phyloP scores from a whole-genome alignment of 2,113 vertebrate species.

The Plotosus lineatus region DNA sequence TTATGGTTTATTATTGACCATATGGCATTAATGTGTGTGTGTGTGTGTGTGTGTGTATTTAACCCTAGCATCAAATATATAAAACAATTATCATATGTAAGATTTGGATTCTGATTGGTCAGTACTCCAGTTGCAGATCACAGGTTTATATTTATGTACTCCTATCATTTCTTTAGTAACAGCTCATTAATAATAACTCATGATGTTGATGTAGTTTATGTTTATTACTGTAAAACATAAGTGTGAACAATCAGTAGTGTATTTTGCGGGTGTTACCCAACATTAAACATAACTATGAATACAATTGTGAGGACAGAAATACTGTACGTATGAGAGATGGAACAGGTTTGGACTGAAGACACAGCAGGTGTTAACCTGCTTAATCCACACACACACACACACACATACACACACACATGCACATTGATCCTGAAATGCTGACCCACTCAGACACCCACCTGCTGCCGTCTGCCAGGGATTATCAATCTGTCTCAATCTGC shows the following conservation, averaged over 20 bases:
- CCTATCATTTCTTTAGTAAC: background rate
- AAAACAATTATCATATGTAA: background rate
- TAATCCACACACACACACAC: constrained; percentile 60
- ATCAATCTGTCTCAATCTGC: constrained; percentile 63
- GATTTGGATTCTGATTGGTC: background rate
- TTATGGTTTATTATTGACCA: constrained; percentile 10
- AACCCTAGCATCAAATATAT: background rate
- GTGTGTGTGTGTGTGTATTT: background rate
- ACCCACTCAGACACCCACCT: constrained; percentile 53
- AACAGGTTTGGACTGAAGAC: background rate
- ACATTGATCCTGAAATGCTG: constrained; percentile 33
- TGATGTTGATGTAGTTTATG: too few species aligned
- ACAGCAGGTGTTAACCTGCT: constrained; percentile 56
- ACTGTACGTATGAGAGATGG: background rate
- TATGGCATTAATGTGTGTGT: constrained; percentile 26
- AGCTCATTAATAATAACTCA: background rate
- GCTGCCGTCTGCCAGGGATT: constrained; percentile 69
- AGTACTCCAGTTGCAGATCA: background rate
- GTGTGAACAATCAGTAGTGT: background rate
- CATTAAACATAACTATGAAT: background rate
- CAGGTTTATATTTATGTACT: background rate
- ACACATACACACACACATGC: constrained; percentile 33
- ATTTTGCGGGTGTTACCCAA: background rate
- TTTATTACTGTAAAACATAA: background rate
- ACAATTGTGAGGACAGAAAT: background rate